phyloP scores from a whole-genome alignment of 64 coral and sea anemone species.

The Cladopsammia gracilis region DNA sequence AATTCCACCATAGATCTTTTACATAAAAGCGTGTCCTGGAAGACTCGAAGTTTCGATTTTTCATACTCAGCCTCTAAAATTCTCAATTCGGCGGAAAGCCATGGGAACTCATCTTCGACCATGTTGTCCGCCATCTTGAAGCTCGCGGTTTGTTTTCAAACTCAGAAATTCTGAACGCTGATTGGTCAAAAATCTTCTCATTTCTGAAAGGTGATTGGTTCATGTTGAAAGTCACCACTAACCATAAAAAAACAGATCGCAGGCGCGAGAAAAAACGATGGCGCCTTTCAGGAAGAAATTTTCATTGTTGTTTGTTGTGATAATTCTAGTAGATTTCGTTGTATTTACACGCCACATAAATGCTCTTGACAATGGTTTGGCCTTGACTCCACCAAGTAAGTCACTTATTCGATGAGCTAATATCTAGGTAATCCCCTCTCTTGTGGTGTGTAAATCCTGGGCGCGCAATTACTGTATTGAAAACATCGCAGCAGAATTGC shows the following conservation, averaged over 20 bases:
- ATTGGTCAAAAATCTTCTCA: conserved; percentile 38
- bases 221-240: not conserved
- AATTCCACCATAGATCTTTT: conserved; percentile 63
- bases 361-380: conserved; percentile 71
- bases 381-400: conserved; percentile 76
- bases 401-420: not conserved
- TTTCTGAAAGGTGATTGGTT: not conserved
- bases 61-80: conserved; percentile 69
- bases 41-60: conserved; percentile 67
- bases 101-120: not conserved
- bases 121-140: conserved; percentile 60
- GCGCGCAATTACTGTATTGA: no score
- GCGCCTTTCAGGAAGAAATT: not conserved
- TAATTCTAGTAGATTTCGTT: not conserved
- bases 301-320: not conserved
- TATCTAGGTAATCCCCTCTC: no score
- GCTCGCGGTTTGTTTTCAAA: conserved; percentile 53
- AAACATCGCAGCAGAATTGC: no score
- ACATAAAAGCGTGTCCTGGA: conserved; percentile 62
- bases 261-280: not conserved
- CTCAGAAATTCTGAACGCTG: not conserved
- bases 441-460: no score
- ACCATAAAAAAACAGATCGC: not conserved
- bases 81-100: conserved; percentile 37
- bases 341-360: not conserved